phyloP scores from a whole-genome alignment of 2,113 vertebrate genomes.

The Carettochelys insculpta region DNA sequence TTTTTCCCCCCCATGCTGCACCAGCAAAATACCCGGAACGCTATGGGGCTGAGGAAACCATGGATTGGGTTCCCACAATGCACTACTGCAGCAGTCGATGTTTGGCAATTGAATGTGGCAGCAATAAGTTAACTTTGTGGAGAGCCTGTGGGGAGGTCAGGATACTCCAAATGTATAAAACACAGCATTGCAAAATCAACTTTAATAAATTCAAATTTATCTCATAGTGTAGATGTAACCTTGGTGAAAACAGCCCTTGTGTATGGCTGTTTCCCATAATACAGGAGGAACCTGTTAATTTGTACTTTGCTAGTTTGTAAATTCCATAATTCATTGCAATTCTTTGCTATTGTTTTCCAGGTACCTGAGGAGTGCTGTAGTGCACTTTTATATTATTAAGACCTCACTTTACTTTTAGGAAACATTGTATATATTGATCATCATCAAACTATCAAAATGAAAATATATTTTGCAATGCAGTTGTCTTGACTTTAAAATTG shows the following conservation, averaged over 20 bases:
- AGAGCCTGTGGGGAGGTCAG: too few species aligned
- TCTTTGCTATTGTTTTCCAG: background rate
- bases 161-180: too few species aligned
- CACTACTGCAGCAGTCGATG: too few species aligned
- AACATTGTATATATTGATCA: background rate
- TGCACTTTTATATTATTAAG: background rate
- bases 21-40: too few species aligned
- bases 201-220: too few species aligned
- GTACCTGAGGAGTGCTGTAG: background rate
- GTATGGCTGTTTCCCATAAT: background rate
- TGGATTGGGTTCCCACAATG: too few species aligned
- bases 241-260: accelerated
- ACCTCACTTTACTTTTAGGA: background rate
- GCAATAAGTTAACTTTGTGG: too few species aligned
- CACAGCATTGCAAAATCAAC: too few species aligned
- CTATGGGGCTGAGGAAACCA: too few species aligned
- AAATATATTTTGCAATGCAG: background rate
- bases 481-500: background rate
- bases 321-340: background rate
- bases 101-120: too few species aligned
- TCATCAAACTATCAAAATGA: background rate
- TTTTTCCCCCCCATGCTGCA: too few species aligned
- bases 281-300: background rate
- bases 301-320: background rate
- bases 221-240: too few species aligned